These are phyloP conservation scores for Podocnemis expansa DNA, from an alignment of 2,113 vertebrate species.

Conservation along the genomic window DNA sequence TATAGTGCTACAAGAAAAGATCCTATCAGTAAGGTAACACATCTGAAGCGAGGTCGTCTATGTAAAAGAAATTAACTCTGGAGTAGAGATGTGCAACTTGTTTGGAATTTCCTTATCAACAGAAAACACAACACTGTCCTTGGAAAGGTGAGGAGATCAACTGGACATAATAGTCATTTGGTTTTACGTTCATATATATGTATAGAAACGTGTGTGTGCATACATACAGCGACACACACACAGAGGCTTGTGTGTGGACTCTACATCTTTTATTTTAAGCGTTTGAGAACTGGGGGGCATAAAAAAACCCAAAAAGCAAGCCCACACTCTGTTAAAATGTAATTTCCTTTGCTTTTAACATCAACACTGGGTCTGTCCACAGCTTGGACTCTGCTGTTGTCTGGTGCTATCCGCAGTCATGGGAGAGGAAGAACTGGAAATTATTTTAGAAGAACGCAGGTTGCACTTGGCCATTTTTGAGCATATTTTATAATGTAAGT, in stretches of 20 bases:
- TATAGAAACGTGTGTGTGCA: neutral
- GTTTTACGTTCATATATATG: constrained; percentile 53
- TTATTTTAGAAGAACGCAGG: neutral
- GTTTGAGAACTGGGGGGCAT: constrained; percentile 26
- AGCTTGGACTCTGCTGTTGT: constrained; percentile 28
- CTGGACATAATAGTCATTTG: constrained; percentile 57
- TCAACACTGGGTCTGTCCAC: constrained; percentile 44
- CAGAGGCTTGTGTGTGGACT: constrained; percentile 16
- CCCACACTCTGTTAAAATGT: neutral
- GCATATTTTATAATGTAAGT: constrained; percentile 47
- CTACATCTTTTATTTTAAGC: constrained; percentile 54
- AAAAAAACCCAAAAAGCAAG: constrained; percentile 35
- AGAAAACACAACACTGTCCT: constrained; percentile 74
- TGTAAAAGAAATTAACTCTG: constrained; percentile 87
- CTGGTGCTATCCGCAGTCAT: constrained; percentile 17
- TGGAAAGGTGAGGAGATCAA: constrained; percentile 70
- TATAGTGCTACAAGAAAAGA: constrained; percentile 96
- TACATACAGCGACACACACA: neutral
- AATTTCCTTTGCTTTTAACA: constrained; percentile 52
- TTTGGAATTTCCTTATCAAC: constrained; percentile 82
- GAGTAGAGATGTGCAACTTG: constrained; percentile 86
- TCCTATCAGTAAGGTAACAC: constrained; percentile 88
- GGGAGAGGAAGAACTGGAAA: constrained; percentile 39
- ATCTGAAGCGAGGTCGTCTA: constrained; percentile 88
- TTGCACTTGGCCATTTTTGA: neutral